Percentiles rank a stretch among this genome's conserved stretches.
phyloP scores from a whole-genome alignment of 2,113 vertebrate species.

The Danionella cerebrum region DNA sequence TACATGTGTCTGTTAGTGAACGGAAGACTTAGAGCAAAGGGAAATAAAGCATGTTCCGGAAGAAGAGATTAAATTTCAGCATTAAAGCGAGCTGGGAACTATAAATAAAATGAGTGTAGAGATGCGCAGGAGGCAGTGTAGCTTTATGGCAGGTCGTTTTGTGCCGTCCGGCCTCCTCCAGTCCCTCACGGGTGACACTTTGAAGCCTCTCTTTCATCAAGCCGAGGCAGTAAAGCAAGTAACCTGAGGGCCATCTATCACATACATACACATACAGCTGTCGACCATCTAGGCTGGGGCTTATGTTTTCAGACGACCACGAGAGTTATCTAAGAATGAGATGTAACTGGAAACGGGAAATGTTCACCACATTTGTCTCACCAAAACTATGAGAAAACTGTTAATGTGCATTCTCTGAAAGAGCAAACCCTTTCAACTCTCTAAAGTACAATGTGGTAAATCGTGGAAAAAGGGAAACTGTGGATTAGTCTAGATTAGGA shows the following conservation, averaged over 20 bases:
- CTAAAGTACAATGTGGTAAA: too few species aligned
- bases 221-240: conserved; percentile 10
- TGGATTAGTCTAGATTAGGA: too few species aligned
- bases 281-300: not conserved
- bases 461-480: too few species aligned
- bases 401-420: too few species aligned
- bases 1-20: not conserved
- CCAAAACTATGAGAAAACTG: not conserved
- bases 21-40: not conserved
- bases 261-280: conserved; percentile 20
- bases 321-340: too few species aligned
- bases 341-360: too few species aligned
- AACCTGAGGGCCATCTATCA: conserved; percentile 29
- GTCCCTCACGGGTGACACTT: not conserved
- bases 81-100: not conserved
- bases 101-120: not conserved
- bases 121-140: not conserved
- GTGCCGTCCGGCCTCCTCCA: not conserved
- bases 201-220: conserved; percentile 14
- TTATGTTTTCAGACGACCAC: not conserved
- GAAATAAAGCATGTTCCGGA: not conserved
- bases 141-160: conserved; percentile 14
- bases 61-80: not conserved
- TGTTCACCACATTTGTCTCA: not conserved
- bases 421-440: too few species aligned